Conservation (phyloP, 2,888 invertebrate species). For the Sussaba pulchella region DNA sequence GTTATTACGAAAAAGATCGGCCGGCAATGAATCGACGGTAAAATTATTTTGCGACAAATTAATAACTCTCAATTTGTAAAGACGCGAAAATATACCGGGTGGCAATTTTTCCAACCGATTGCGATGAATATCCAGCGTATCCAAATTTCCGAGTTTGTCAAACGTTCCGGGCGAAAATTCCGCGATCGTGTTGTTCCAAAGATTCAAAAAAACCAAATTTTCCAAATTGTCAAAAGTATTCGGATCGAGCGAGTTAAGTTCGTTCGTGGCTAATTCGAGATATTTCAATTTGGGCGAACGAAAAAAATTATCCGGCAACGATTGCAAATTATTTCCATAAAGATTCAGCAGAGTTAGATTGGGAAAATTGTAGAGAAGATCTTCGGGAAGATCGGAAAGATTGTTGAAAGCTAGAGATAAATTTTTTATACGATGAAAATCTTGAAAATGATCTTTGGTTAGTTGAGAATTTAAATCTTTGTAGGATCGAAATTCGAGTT, state of each 20-base stretch:
- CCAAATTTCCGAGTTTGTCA: constrained; percentile 87
- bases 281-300: constrained; percentile 84
- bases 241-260: constrained; percentile 87
- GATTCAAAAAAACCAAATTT: constrained; percentile 87
- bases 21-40: constrained; percentile 85
- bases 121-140: constrained; percentile 88
- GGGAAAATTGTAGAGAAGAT: constrained; percentile 86
- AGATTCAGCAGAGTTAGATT: constrained; percentile 89
- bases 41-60: constrained; percentile 90
- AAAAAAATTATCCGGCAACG: constrained; percentile 74
- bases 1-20: constrained; percentile 86
- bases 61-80: constrained; percentile 87
- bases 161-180: constrained; percentile 88
- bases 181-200: constrained; percentile 89
- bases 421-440: constrained; percentile 85
- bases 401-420: constrained; percentile 88
- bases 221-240: constrained; percentile 87
- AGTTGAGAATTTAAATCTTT: constrained; percentile 78
- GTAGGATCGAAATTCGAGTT: constrained; percentile 70
- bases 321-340: constrained; percentile 57
- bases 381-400: constrained; percentile 87
- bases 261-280: constrained; percentile 88
- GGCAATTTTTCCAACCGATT: constrained; percentile 88
- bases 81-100: constrained; percentile 87
- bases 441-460: constrained; percentile 86